Base-by-base conservation (phyloP, 2,888 invertebrate species). In the Latrodectus hesperus region DNA sequence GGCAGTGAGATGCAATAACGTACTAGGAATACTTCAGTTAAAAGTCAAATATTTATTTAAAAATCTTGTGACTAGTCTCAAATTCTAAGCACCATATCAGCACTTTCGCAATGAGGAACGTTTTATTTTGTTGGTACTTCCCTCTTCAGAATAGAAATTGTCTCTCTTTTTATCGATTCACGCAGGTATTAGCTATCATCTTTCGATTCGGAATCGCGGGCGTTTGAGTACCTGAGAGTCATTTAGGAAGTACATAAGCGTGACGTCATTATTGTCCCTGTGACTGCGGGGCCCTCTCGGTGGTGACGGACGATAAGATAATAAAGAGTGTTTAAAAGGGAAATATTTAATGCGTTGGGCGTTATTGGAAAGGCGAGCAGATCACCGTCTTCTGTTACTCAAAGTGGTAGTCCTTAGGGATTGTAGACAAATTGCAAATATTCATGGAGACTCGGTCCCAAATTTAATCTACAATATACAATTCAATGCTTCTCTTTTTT, bases 301-400 rank as follows among this genome's bases (percentile, higher is more conserved):
- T 22, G 16, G 22, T n/a, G 49, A 55, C 73, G 55, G 38, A 68
- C 68, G 82, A 82, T 82, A 75, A 82, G 82, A 74, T 82, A 82
- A 82, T 82, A 82, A 82, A 82, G 75, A 75, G 75, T 82, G 82
- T 74, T 82, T 82, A 82, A 81, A 60, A 82, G 75, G 78, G 82
- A 82, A 82, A 82, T 82, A 75, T 82, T 82, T 82, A 82, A 82
- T 82, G 75, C 67, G 49, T 17, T 53, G 74, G 68, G 68, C 70
- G 82, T 75, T 75, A 75, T 60, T 74, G 82, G 74, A 75, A 55
- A 75, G 67, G 74, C 60, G 55, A 6, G 71, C 38, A 49, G 38
- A 16, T 72, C 11, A 17, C 52, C 10, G 10, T n/a, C 74, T 53
- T 55, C 17, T 26, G 52, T 75, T 75, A 75, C 70, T 68, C 82